Evolutionary conservation across 2,888 invertebrate genomes (phyloP), one percentile per base, ranked within the genome.

Genomic region (Silvanus unidentatus): DNA sequence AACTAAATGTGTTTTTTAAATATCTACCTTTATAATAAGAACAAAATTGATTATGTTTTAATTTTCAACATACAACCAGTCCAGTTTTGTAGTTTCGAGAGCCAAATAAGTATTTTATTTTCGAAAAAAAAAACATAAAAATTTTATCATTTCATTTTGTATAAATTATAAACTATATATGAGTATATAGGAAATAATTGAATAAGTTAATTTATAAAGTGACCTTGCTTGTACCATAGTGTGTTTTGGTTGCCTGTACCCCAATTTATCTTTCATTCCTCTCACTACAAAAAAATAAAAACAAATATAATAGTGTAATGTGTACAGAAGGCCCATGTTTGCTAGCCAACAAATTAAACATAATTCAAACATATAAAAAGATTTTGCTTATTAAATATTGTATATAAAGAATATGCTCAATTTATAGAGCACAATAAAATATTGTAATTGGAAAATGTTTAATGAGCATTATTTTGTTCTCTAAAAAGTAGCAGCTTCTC

Each of bases 161-260:
- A 22, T 22, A 5, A 22, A 22, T 70, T 68, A 64, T 62, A 57
- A 59, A 59, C 53, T 62, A 65, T 62, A 65, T 62, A 65, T 64
- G 58, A 51, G 57, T 62, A 65, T 58, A 59, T 59, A 62, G 57
- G 58, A 75, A 74, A 75, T 73, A 71, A 67, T 69, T 71, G 69
- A 55, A 66, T 74, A 75, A 76, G 75, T 77, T 77, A 76, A 76
- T 77, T 77, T 75, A 65, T 75, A 74, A 77, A 77, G 77, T 77
- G 77, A 72, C 77, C 77, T 77, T 77, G 77, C 76, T 77, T 77
- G 75, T 77, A 76, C 73, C 70, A 76, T 76, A 76, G 72, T 63
- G 60, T 65, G 62, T 63, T 63, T 64, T 62, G 55, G 58, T 65
- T 63, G 53, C 60, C 62, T 57, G 49, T 55, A 47, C 53, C 56